phyloP scores from a whole-genome alignment of 2,888 invertebrate species.

The Allophyes oxyacanthae region DNA sequence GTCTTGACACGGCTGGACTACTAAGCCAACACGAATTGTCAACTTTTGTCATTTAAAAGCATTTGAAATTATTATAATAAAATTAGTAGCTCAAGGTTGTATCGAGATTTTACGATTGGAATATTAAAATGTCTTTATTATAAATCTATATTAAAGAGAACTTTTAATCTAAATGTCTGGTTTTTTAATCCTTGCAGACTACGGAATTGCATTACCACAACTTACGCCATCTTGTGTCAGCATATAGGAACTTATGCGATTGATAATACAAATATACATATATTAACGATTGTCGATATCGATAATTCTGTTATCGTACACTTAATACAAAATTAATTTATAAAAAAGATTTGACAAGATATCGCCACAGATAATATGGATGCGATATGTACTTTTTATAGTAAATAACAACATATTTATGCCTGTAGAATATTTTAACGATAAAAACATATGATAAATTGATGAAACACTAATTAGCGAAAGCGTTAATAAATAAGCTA shows the following conservation, averaged over 20 bases:
- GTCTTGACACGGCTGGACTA: slow-evolving; percentile 5
- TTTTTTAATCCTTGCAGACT: too few species aligned
- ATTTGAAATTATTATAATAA: slow-evolving; percentile 17
- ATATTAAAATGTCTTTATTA: background rate
- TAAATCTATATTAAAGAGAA: too few species aligned
- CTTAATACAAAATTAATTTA: slow-evolving; percentile 36
- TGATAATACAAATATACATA: too few species aligned
- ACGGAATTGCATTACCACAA: too few species aligned
- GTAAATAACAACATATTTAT: slow-evolving; percentile 2
- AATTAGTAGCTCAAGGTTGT: slow-evolving; percentile 27
- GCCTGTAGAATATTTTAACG: too few species aligned
- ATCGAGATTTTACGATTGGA: background rate
- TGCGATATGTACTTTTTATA: slow-evolving; percentile 4
- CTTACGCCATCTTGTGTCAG: too few species aligned
- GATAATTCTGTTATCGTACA: slow-evolving; percentile 30
- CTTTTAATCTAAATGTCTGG: too few species aligned
- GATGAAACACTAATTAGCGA: too few species aligned
- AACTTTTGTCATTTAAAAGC: slow-evolving; percentile 29
- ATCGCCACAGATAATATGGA: slow-evolving; percentile 14
- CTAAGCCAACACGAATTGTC: background rate
- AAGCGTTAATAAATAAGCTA: too few species aligned
- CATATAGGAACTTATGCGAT: too few species aligned
- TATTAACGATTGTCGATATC: slow-evolving; percentile 5
- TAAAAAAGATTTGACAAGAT: slow-evolving; percentile 32
- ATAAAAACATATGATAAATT: too few species aligned